Base-by-base conservation (phyloP, 1,140 invertebrate species). In the Plodia interpunctella region DNA sequence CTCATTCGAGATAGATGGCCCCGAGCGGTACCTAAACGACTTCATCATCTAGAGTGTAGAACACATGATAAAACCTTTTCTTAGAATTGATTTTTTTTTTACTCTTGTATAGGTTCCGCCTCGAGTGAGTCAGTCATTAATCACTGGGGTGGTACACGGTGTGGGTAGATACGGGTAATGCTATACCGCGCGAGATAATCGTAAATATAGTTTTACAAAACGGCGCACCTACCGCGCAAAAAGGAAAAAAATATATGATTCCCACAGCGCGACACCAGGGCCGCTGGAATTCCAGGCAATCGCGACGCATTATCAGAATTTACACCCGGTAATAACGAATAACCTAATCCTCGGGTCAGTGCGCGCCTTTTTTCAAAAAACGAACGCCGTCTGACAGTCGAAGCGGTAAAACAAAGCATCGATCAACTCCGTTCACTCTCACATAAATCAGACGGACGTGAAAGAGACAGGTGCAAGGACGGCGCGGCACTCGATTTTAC, bases 351-450 rank as follows among this genome's bases (percentile, higher is more conserved):
- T 58, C 58, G 62, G 65, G 61, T 66, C 68, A 70, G 60, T 66
- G 65, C 59, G 71, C 68, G 65, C 55, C 53, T 63, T 65, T 64
- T 76, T 76, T 67, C 63, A 38, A 70, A 73, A 77, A 75, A 71
- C 57, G 65, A 74, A 73, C 61, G 56, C 38, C 57, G 54, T 54
- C 59, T 53, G 62, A 66, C 69, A 66, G 65, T 70, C 62, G 65
- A 71, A 70, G 64, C 57, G 63, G 67, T 65, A 72, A 77, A 77
- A 77, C 76, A 74, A 76, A 74, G 66, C 78, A 66, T 80, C 75
- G 73, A 86, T 87, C 84, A 89, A 83, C 73, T 74, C 76, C 80
- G 82, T 70, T 89, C 86, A 76, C 84, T 85, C 86, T 75, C 86
- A 83, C 83, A 86, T 89, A 87, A 89, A 89, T 89, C 84, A 89